Conservation (phyloP, 2,113 vertebrate species). For the Formicarius rufipectus region DNA sequence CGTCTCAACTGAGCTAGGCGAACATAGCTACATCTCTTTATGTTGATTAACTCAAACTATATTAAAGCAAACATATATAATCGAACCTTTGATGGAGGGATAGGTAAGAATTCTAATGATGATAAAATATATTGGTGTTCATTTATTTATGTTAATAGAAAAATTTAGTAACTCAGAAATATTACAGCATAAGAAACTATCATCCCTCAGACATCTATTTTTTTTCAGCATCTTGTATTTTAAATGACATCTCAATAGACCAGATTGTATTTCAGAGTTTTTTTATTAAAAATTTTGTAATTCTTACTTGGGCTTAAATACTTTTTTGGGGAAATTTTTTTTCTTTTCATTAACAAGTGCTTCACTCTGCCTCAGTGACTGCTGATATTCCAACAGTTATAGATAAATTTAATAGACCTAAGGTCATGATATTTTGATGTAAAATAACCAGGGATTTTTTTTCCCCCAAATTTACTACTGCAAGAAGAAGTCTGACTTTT, state of each 20-base stretch:
- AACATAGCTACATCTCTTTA: background rate
- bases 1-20: background rate
- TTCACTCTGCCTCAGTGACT: background rate
- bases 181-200: background rate
- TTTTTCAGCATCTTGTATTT: background rate
- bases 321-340: background rate
- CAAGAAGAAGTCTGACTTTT: background rate
- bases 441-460: background rate
- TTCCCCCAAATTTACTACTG: background rate
- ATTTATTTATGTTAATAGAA: background rate
- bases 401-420: background rate
- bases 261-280: background rate
- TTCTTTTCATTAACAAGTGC: constrained; percentile 21
- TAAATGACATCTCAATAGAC: background rate
- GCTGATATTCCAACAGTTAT: background rate
- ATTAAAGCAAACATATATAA: background rate
- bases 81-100: background rate
- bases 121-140: background rate
- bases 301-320: background rate
- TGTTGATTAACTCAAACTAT: background rate
- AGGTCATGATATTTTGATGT: background rate
- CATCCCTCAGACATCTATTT: background rate
- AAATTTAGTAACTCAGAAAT: background rate
- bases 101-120: background rate
- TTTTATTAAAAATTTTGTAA: background rate